These are phyloP conservation scores for Callimorpha dominula DNA, from an alignment of 2,888 invertebrate species.

Conservation along the genomic window DNA sequence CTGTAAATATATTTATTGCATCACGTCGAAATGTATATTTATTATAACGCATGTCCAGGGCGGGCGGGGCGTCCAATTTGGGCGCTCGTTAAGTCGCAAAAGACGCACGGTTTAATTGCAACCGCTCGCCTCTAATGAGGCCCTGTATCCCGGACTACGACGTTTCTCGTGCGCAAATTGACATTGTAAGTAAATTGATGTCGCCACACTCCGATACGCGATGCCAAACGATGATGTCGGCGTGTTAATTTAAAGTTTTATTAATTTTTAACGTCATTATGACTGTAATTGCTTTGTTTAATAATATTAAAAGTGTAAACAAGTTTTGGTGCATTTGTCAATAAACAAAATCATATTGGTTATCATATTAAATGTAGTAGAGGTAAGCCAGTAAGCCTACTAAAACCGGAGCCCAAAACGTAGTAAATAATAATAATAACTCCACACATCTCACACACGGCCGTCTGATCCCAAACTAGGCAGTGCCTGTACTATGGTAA, in stretches of 20 bases:
- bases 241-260: slow-evolving; percentile 48
- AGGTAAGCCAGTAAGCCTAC: too few species aligned
- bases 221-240: slow-evolving; percentile 60
- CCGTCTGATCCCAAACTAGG: too few species aligned
- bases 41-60: slow-evolving; percentile 77
- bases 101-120: slow-evolving; percentile 85
- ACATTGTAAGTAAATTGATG: slow-evolving; percentile 83
- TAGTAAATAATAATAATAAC: too few species aligned
- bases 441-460: too few species aligned
- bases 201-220: slow-evolving; percentile 67
- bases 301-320: neutral
- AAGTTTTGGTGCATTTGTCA: neutral
- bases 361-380: too few species aligned
- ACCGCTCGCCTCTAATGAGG: slow-evolving; percentile 84
- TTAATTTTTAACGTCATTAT: slow-evolving; percentile 34
- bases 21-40: slow-evolving; percentile 66
- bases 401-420: too few species aligned
- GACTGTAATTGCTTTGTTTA: slow-evolving; percentile 2
- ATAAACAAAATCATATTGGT: neutral
- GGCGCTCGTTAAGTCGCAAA: slow-evolving; percentile 84
- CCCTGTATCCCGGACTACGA: slow-evolving; percentile 73
- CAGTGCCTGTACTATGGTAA: too few species aligned
- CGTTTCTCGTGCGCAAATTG: slow-evolving; percentile 79
- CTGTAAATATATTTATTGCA: slow-evolving; percentile 64
- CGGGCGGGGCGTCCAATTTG: slow-evolving; percentile 78